A percentile compares a stretch with the other conserved stretches of the same genome.
phyloP scores from a whole-genome alignment of 2,888 invertebrate genomes.

The Drosophila longiperda region DNA sequence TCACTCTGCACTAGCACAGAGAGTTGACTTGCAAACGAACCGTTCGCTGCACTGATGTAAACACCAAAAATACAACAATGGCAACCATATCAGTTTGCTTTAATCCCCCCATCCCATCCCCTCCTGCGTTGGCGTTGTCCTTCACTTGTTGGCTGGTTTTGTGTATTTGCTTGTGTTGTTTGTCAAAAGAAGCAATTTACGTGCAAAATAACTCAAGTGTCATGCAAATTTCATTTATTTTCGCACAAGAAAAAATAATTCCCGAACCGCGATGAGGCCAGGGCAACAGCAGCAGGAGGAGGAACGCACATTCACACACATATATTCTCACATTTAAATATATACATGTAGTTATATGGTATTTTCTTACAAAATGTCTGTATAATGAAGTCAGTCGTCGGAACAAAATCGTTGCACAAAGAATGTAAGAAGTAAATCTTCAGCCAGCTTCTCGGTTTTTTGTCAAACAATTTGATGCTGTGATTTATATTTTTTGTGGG shows the following conservation, averaged over 20 bases:
- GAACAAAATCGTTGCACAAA: constrained; percentile 61
- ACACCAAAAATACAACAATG: constrained; percentile 81
- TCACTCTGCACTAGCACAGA: constrained; percentile 40
- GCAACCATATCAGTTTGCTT: constrained; percentile 70
- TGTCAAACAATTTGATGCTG: constrained; percentile 59
- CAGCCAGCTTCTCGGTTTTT: constrained; percentile 41
- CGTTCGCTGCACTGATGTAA: constrained; percentile 72
- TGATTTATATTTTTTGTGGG: constrained; percentile 46
- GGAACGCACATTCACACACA: constrained; percentile 38
- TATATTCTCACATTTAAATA: constrained; percentile 3
- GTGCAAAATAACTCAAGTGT: constrained; percentile 84
- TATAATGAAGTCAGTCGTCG: constrained; percentile 77
- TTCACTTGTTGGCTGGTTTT: constrained; percentile 54
- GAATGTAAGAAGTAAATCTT: constrained; percentile 37
- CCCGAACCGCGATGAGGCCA: constrained; percentile 61
- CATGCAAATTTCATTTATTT: constrained; percentile 84
- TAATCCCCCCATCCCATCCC: constrained; percentile 11
- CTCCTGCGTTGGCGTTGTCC: constrained; percentile 9
- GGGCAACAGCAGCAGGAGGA: not conserved
- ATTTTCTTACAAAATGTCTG: constrained; percentile 68
- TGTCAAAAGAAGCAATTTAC: constrained; percentile 83
- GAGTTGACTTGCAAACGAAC: constrained; percentile 63
- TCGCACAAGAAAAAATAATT: constrained; percentile 79
- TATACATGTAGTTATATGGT: constrained; percentile 47
- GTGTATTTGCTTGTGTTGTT: constrained; percentile 78